Conservation (phyloP, 2,113 vertebrate species). For the Rhea americana region DNA sequence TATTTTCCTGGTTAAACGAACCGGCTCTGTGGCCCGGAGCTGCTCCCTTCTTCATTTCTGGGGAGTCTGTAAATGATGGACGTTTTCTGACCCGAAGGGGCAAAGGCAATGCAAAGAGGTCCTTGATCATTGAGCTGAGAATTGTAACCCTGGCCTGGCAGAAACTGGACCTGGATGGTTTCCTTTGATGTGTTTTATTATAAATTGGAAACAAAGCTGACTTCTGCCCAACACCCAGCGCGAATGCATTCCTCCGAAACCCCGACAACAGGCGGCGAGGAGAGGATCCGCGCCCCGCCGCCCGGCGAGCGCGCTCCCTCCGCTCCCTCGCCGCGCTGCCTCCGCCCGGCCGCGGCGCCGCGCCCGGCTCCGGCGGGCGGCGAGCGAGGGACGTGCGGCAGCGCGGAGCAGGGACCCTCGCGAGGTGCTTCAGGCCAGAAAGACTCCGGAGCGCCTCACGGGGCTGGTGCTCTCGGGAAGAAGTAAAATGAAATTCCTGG, state of each 20-base stretch:
- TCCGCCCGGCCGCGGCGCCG: too few relatives aligned
- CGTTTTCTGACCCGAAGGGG: constrained; percentile 79
- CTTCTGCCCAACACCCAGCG: constrained; percentile 73
- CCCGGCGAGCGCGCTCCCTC: background rate
- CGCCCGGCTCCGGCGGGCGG: too few relatives aligned
- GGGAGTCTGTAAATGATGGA: constrained; percentile 78
- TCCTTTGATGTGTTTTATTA: constrained; percentile 87
- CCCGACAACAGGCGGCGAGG: background rate
- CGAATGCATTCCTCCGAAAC: constrained; percentile 74
- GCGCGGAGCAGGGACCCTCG: background rate
- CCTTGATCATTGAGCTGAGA: constrained; percentile 87
- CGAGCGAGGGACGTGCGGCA: background rate
- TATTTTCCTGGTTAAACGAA: constrained; percentile 46
- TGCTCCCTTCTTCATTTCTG: constrained; percentile 50
- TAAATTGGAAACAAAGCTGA: constrained; percentile 83
- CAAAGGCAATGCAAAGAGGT: constrained; percentile 70
- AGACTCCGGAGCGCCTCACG: background rate
- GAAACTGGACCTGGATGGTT: constrained; percentile 75
- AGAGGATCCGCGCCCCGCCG: background rate
- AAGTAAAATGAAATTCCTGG: background rate
- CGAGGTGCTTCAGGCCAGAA: background rate
- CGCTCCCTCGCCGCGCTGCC: too few relatives aligned
- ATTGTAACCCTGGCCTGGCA: constrained; percentile 73
- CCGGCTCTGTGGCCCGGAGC: constrained; percentile 19
- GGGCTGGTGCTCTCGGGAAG: background rate